Evolutionary conservation across 2,888 invertebrate species (phyloP), one percentile per base, ranked within the genome.

Genomic region (Mythimna albipuncta): DNA sequence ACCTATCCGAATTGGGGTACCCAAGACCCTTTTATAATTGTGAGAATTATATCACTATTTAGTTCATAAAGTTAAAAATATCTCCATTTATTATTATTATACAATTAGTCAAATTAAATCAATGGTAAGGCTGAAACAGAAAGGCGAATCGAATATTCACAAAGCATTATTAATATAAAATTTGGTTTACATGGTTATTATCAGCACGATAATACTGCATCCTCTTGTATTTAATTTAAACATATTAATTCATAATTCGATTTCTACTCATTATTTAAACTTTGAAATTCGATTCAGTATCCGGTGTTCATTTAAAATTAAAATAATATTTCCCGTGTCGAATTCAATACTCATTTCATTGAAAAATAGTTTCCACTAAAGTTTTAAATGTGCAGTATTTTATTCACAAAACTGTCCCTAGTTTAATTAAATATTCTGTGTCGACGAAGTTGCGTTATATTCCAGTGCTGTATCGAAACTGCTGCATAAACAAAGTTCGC

Each of bases 391-490:
- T 61, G 57, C 69, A 44, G 21, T 78, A 69, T 70, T 78, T 69
- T 74, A 65, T 70, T 77, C 58, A 38, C 26, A 26, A 66, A 72
- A 73, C 59, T 73, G 80, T 77, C 62, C 63, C 58, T 65, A 66
- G 70, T 83, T 83, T 81, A 81, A 81, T 83, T 83, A 77, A 83
- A 80, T 80, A 80, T 80, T 58, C 80, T 65, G 54, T 71, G 80
- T 69, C 66, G 52, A 63, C 67, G 4, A 75, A 78, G 64, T 82
- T 78, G 13, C 54, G 32, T 65, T 81, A 71, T 68, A 64, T 69
- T 64, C 52, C 58, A 75, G 58, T 72, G 2, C 64, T 52, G 58
- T 82, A 82, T 79, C 55, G 79, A 58, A 79, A 75, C 66, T 82
- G 44, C 11, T 54, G 26, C 26, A 62, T 54, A 64, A 69, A 71